A percentile compares a stretch with the other conserved stretches of the same genome.
These are phyloP conservation scores for Archaeoteleia sp. DNA, from an alignment of 2,888 invertebrate species.

Conservation along the genomic window DNA sequence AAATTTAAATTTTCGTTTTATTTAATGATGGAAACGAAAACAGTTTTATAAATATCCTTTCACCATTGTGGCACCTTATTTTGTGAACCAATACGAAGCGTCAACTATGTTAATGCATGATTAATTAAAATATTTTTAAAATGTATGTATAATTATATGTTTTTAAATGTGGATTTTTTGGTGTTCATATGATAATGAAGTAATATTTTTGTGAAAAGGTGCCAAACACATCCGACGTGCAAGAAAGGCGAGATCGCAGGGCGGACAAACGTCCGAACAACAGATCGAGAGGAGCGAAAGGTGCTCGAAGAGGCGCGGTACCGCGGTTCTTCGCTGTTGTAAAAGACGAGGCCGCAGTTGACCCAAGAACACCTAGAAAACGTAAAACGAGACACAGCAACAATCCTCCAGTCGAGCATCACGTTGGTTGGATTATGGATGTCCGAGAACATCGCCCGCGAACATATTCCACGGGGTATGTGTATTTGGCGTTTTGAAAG, in stretches of 20 bases:
- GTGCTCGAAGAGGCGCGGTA: conserved; percentile 77
- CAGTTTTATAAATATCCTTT: too few species aligned
- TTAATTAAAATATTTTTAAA: too few species aligned
- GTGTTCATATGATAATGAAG: too few species aligned
- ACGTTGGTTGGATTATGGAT: conserved; percentile 99
- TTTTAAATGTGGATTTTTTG: too few species aligned
- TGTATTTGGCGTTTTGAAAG: conserved; percentile 23
- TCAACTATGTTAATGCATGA: too few species aligned
- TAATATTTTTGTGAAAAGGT: too few species aligned
- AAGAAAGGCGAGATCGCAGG: conserved; percentile 63
- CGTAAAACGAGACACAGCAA: conserved; percentile 93
- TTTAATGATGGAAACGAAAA: too few species aligned
- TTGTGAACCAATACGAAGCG: too few species aligned
- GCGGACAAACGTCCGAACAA: conserved; percentile 64
- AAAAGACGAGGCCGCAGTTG: conserved; percentile 82
- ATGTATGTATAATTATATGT: too few species aligned
- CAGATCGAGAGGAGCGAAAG: conserved; percentile 55
- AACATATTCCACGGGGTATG: conserved; percentile 85
- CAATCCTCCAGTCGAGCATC: conserved; percentile 95
- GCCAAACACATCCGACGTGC: conserved; percentile 47
- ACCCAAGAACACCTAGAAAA: conserved; percentile 85
- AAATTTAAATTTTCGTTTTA: too few species aligned
- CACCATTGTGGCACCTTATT: too few species aligned
- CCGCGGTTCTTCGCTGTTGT: conserved; percentile 96
- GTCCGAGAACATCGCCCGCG: conserved; percentile 87